These are phyloP conservation scores for Procambarus clarkii DNA, from an alignment of 1,140 invertebrate species.

Conservation along the genomic window DNA sequence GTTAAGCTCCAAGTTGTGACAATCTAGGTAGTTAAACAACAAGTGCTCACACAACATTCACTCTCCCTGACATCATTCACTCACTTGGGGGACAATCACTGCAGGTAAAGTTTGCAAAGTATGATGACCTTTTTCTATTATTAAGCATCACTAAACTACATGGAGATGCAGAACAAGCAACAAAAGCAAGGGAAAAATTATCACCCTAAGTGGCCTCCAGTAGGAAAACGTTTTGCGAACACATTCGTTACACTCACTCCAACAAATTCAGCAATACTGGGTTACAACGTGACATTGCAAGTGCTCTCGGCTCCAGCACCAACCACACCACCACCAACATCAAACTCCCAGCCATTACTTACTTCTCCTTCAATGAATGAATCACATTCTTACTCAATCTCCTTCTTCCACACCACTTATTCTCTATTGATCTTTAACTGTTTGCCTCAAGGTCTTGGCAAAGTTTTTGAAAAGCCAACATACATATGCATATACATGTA, in stretches of 20 bases:
- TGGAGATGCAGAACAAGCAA: conserved; percentile 60
- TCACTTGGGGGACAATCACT: conserved; percentile 44
- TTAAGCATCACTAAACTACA: conserved; percentile 63
- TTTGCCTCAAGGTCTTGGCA: not conserved
- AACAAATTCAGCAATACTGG: conserved; percentile 67
- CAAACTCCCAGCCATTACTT: not conserved
- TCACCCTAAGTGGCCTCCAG: conserved; percentile 67
- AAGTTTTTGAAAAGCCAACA: not conserved
- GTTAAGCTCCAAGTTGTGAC: conserved; percentile 43
- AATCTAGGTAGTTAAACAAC: conserved; percentile 36
- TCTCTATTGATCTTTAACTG: not conserved
- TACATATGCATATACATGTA: not conserved
- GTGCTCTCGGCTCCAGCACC: not conserved
- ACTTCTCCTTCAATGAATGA: not conserved
- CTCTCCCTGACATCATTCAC: conserved; percentile 9
- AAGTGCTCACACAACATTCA: conserved; percentile 39
- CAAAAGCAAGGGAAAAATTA: conserved; percentile 52
- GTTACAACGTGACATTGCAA: conserved; percentile 58
- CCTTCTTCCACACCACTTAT: not conserved
- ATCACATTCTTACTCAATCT: not conserved
- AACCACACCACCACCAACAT: conserved; percentile 28
- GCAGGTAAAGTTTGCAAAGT: conserved; percentile 42
- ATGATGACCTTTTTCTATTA: conserved; percentile 42
- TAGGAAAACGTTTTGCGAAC: conserved; percentile 67
- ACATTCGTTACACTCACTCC: conserved; percentile 66